Evolutionary conservation across 2,113 vertebrate species (phyloP).

Genomic region (Himantopus leucocephalus): DNA sequence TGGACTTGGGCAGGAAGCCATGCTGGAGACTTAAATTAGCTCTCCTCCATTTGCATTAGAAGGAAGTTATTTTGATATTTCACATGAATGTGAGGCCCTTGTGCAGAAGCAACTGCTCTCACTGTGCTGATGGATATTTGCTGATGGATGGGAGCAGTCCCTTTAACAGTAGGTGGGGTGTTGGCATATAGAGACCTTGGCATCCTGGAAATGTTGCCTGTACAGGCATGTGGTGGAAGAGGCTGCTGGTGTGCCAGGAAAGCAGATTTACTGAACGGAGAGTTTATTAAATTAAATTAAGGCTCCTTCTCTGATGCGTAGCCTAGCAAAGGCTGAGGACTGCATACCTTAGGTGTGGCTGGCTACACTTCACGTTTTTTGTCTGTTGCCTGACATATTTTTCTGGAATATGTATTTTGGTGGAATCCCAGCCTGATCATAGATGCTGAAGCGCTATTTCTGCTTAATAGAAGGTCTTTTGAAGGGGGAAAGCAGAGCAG

Average conservation of each 20-base stretch:
- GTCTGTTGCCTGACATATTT: neutral
- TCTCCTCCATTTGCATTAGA: neutral
- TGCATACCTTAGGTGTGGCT: neutral
- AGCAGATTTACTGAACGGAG: neutral
- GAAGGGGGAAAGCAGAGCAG: neutral
- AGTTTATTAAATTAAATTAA: neutral
- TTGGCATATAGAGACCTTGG: neutral
- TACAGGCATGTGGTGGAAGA: neutral
- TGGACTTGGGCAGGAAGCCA: neutral
- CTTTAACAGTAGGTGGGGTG: neutral
- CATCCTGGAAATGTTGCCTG: neutral
- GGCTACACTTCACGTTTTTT: neutral
- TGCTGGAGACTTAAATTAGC: neutral
- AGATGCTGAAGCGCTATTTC: neutral
- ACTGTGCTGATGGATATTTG: neutral
- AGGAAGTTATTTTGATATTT: neutral
- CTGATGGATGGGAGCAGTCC: neutral
- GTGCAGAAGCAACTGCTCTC: neutral
- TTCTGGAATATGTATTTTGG: neutral
- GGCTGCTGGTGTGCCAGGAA: neutral
- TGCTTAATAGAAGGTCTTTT: neutral
- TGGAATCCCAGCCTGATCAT: neutral
- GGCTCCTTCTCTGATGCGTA: neutral
- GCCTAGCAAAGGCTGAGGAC: neutral
- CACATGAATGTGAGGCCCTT: neutral